Evolutionary conservation across 2,797 vertebrate species (phyloP), one percentile per base, ranked within the genome.

Genomic region (Bucorvus abyssinicus): DNA sequence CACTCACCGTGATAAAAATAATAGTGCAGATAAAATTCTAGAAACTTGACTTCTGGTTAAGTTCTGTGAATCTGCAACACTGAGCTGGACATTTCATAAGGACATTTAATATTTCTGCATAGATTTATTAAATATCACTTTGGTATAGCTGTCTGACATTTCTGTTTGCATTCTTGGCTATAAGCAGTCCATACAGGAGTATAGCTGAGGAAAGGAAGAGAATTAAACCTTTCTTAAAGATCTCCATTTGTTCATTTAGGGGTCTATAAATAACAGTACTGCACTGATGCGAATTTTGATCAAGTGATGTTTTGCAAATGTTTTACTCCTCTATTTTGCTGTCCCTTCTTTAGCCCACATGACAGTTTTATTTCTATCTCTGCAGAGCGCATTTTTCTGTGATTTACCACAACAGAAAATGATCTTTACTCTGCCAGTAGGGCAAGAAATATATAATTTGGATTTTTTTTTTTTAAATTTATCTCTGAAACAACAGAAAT

Each of bases 391-490:
- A 0, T 42, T 44, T 20, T 50, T 89, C n/a, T 64, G 18, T 36
- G 24, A 52, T n/a, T 71, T 52, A 34, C 11, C 24, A 20, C 49
- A 71, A 38, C 4, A 56, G 24, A 67, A 47, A 56, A 78, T 10
- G 7, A 9, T 73, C 49, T 50, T 77, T 80, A 53, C 27, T 71
- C 20, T 76, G 36, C 12, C 23, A 71, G 14, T 12, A 70, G 16
- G 34, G 24, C 10, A 59, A 84, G 24, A 82, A 87, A 53, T 63
- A 49, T 13, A 32, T 3, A 3, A 27, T 59, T 86, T 53, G 7
- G 1, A 27, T 36, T 55, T 34, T 0, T 36, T 55, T 34, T 0
- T 24, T 21, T 24, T 49, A 23, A 16, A 22, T 3, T 53, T 68
- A 49, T 87, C 79, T 71, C 49, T 81, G 32, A 67, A 84, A 34